phyloP scores from a whole-genome alignment of 2,113 vertebrate species.

The Orcinus orca region DNA sequence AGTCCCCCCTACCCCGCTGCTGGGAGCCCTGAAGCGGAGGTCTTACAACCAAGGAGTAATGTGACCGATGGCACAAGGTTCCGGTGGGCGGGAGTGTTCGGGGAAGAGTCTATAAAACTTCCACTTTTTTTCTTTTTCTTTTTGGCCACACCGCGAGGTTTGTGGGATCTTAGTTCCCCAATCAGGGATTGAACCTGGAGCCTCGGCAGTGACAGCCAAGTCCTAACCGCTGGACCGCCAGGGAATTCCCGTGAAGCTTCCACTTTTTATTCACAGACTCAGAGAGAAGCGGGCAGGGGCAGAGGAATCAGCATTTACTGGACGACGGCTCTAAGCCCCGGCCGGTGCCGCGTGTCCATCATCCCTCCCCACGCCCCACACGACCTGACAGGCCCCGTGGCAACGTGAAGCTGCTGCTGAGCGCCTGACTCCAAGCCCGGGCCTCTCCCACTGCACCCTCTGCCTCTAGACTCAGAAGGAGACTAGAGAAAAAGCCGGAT shows the following conservation, averaged over 20 bases:
- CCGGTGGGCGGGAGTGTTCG: fast-evolving
- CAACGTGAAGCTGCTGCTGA: fast-evolving
- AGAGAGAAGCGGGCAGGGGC: background rate
- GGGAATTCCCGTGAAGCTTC: no score
- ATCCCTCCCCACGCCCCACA: fast-evolving
- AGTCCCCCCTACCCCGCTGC: background rate
- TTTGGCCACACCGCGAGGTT: no score
- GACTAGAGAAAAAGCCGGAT: fast-evolving
- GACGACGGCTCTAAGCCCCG: no score
- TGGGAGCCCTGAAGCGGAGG: background rate
- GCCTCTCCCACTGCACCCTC: background rate
- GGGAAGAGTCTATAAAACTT: no score
- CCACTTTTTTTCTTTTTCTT: no score
- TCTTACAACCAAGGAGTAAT: fast-evolving
- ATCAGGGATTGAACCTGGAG: no score
- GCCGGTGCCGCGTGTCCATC: fast-evolving
- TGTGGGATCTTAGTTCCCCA: no score
- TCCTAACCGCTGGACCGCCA: no score
- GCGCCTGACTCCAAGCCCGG: fast-evolving
- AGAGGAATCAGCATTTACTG: no score
- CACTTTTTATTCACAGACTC: no score
- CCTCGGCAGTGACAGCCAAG: no score
- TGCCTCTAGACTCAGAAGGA: background rate
- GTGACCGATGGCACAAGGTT: fast-evolving
- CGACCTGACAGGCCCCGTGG: fast-evolving